These are phyloP conservation scores for Oreortyx pictus DNA, from an alignment of 2,797 vertebrate genomes.

Conservation along the genomic window DNA sequence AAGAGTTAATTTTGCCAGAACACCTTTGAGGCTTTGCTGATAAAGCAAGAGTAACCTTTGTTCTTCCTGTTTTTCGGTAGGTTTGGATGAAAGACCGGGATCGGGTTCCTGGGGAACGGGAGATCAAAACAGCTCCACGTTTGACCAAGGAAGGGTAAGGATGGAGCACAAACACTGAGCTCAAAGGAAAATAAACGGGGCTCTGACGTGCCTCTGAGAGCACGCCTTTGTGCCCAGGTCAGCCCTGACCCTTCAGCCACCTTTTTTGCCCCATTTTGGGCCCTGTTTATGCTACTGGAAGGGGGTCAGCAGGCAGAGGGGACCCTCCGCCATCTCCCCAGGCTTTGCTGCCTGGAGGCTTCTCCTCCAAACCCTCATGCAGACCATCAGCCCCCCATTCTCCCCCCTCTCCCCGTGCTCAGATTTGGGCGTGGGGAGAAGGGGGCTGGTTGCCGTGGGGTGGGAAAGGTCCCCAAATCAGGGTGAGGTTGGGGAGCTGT, in stretches of 20 bases:
- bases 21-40: slow-evolving; percentile 73
- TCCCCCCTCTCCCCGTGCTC: background rate
- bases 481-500: background rate
- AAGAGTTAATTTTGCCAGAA: slow-evolving; percentile 70
- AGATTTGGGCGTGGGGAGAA: rapidly evolving
- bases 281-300: rapidly evolving
- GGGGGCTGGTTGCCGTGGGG: rapidly evolving
- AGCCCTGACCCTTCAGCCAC: background rate
- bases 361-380: background rate
- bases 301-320: background rate
- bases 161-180: background rate
- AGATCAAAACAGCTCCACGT: slow-evolving; percentile 95
- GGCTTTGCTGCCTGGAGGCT: background rate
- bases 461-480: background rate
- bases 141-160: slow-evolving; percentile 93
- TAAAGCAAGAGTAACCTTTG: slow-evolving; percentile 45
- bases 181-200: background rate
- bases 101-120: slow-evolving; percentile 91
- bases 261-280: background rate
- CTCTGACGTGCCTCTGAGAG: background rate
- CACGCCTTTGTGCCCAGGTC: rapidly evolving
- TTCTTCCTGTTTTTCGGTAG: slow-evolving; percentile 78
- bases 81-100: slow-evolving; percentile 90
- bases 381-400: rapidly evolving
- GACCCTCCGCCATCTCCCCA: background rate